Base-by-base conservation (phyloP, 2,888 invertebrate species). In the Melanchra persicariae region DNA sequence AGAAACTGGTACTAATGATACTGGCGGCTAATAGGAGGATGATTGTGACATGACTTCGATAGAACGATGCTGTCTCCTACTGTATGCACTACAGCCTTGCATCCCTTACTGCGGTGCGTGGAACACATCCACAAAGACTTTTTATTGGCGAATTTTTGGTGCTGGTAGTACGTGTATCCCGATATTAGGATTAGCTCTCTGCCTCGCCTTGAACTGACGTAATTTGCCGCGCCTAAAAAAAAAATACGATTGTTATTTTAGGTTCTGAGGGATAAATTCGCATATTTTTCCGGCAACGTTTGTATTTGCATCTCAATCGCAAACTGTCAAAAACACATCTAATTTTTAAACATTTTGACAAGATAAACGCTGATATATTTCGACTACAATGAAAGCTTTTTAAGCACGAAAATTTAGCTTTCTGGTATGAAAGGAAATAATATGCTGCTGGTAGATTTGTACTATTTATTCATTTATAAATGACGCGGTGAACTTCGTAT, bases 151-250 rank as follows among this genome's bases (percentile, higher is more conserved):
- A 12, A 24, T 1, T 30, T 65, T 26, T 43, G 26, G 12, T 68
- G 37, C 10, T 68, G 64, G 30, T 69, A 79, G 19, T 61, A 78
- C 0, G 77, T 49, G n/a, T 73, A 74, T 24, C 74, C 78, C 1
- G 54, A 30, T 19, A 58, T 17, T 19, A 55, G 26, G 10, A 78
- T 58, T 0, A 74, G 8, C n/a, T 57, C 22, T 1, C n/a, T 76
- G 17, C 77, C 67, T 57, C 57, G 49, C 17, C 51, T 58, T 0
- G 79, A 70, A 10, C 34, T 37, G 1, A 81, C 45, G 40, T 58
- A 81, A 12, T 24, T 52, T 26, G 64, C 19, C 1, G 45, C 19
- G 19, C 24, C 47, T 66, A 15, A 24, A 68, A 68, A 40, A 17
- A 5, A 30, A 52, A 8, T 34, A 34, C 8, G 34, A 34, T 34